Conservation (phyloP, 2,113 vertebrate genomes). For the Narcine bancroftii region DNA sequence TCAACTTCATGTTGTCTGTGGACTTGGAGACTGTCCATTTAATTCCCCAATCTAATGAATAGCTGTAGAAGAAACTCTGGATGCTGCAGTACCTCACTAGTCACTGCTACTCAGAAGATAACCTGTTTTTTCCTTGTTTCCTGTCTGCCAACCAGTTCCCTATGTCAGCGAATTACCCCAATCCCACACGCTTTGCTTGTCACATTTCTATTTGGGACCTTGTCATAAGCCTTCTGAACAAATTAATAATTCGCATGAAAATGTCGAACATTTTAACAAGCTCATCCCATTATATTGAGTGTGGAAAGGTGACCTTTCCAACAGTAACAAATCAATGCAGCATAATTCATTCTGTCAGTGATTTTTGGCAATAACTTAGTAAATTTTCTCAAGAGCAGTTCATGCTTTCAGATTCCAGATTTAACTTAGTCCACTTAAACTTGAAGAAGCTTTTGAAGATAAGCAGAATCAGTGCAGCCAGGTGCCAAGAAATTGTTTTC, state of each 20-base stretch:
- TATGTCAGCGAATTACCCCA: too few relatives aligned
- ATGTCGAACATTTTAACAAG: background rate
- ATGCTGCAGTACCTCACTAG: too few relatives aligned
- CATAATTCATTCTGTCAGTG: background rate
- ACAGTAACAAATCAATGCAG: background rate
- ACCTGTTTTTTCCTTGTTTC: too few relatives aligned
- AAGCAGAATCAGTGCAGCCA: background rate
- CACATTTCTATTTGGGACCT: too few relatives aligned
- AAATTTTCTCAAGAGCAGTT: background rate
- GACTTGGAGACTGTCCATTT: too few relatives aligned
- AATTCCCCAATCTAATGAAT: too few relatives aligned
- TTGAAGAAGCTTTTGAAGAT: background rate
- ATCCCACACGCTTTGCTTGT: too few relatives aligned
- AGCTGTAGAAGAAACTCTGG: too few relatives aligned
- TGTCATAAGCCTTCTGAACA: too few relatives aligned
- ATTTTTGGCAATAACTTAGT: background rate
- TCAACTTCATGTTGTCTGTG: too few relatives aligned
- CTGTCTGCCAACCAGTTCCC: too few relatives aligned
- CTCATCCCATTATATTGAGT: background rate
- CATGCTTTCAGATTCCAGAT: background rate
- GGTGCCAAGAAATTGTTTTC: background rate
- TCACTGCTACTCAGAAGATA: too few relatives aligned
- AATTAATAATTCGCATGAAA: background rate
- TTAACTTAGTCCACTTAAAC: background rate
- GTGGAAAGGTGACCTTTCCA: background rate